Percentiles rank a stretch among this genome's conserved stretches.
Conservation (phyloP, 2,888 invertebrate genomes). For the Epirrhoe tristata region DNA sequence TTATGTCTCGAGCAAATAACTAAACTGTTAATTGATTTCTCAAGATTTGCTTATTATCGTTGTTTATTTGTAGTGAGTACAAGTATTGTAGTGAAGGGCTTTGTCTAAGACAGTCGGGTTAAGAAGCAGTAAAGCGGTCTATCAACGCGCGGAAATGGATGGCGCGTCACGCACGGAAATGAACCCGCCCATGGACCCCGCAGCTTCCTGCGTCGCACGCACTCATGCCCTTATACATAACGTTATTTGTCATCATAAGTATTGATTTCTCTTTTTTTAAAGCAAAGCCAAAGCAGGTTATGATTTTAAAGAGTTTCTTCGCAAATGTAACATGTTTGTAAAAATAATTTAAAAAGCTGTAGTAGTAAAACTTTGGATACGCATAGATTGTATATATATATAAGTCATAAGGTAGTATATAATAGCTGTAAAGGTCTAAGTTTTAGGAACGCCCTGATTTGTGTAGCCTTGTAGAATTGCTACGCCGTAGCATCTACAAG, state of each 20-base stretch:
- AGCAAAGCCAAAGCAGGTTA: not conserved
- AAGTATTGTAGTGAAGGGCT: slow-evolving; percentile 18
- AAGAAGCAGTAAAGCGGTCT: slow-evolving; percentile 57
- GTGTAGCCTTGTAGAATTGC: too few relatives aligned
- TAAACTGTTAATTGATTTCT: too few relatives aligned
- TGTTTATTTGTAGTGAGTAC: not conserved
- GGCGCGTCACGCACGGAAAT: slow-evolving; percentile 71
- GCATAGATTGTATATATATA: too few relatives aligned
- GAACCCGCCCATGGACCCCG: slow-evolving; percentile 55
- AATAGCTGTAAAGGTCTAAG: too few relatives aligned
- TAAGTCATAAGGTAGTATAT: too few relatives aligned
- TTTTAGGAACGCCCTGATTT: too few relatives aligned
- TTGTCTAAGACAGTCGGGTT: slow-evolving; percentile 26
- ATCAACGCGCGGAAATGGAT: slow-evolving; percentile 61
- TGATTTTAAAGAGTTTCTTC: not conserved
- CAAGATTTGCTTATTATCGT: not conserved
- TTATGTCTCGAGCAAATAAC: too few relatives aligned
- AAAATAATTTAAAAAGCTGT: too few relatives aligned
- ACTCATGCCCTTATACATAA: slow-evolving; percentile 37
- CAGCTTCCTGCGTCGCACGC: slow-evolving; percentile 56
- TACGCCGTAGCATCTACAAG: too few relatives aligned
- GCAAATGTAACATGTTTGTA: too few relatives aligned
- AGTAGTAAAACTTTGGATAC: too few relatives aligned
- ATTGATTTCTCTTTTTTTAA: not conserved
- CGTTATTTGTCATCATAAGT: slow-evolving; percentile 2